Percentiles rank a stretch among this genome's conserved stretches.
Evolutionary conservation across 2,888 invertebrate species (phyloP).

Genomic region (Cylindroiulus punctatus): DNA sequence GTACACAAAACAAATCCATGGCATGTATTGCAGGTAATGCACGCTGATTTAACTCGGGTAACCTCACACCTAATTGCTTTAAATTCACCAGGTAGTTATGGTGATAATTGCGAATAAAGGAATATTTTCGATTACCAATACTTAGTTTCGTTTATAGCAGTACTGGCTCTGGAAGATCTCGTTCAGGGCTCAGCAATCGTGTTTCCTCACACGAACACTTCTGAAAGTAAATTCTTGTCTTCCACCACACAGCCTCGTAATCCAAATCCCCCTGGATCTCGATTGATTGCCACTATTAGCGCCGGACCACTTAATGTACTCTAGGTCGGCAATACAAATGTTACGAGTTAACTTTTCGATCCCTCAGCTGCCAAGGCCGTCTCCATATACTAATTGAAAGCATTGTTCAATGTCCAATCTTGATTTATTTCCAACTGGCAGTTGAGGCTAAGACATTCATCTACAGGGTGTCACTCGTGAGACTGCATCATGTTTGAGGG

Average conservation of each 20-base stretch:
- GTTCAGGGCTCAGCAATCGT: neutral
- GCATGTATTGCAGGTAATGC: too few relatives aligned
- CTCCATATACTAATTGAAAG: constrained; percentile 37
- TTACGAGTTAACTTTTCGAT: neutral
- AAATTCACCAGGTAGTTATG: too few relatives aligned
- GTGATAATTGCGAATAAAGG: too few relatives aligned
- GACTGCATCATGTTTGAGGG: neutral
- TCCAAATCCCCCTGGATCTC: constrained; percentile 14
- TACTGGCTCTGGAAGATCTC: too few relatives aligned
- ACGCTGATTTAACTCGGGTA: too few relatives aligned
- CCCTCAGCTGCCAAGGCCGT: constrained; percentile 8
- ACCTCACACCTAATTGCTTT: too few relatives aligned
- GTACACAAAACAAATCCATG: too few relatives aligned
- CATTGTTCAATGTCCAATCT: constrained; percentile 45
- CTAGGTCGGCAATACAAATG: constrained; percentile 15
- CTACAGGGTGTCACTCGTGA: neutral
- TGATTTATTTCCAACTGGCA: neutral
- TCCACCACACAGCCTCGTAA: neutral
- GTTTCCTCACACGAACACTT: neutral
- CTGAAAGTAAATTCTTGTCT: neutral
- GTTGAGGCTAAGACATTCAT: neutral
- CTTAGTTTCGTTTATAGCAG: too few relatives aligned
- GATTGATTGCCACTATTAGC: constrained; percentile 39
- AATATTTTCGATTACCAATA: too few relatives aligned
- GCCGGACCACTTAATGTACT: constrained; percentile 37